phyloP scores from a whole-genome alignment of 1,140 invertebrate genomes.

The Goniozus legneri region DNA sequence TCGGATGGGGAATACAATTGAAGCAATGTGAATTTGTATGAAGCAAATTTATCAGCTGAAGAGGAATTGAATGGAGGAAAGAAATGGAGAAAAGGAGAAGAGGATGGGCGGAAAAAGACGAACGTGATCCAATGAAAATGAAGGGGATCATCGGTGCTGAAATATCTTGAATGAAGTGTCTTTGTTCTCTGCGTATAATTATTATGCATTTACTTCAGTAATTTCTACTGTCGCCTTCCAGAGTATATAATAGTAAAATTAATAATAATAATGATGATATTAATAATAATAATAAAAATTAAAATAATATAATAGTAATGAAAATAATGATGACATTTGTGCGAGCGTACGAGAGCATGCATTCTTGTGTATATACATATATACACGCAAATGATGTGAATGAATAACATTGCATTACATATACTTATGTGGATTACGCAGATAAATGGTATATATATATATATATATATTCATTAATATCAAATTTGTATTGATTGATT shows the following conservation, averaged over 20 bases:
- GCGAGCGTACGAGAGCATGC: background rate
- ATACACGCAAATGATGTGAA: no score
- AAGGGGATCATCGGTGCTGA: no score
- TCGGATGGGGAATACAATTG: no score
- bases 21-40: no score
- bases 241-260: slow-evolving; percentile 15
- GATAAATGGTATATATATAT: no score
- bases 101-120: slow-evolving; percentile 13
- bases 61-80: background rate
- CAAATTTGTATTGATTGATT: no score
- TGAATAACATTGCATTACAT: no score
- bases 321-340: no score
- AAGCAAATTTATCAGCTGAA: slow-evolving; percentile 1
- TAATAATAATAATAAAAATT: background rate
- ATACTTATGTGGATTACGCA: no score
- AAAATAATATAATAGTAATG: background rate
- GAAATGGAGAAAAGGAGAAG: background rate
- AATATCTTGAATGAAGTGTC: slow-evolving; percentile 13
- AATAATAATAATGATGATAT: slow-evolving; percentile 1
- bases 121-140: background rate
- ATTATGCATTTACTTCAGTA: slow-evolving; percentile 49
- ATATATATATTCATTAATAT: no score
- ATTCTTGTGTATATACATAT: background rate
- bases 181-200: slow-evolving; percentile 28
- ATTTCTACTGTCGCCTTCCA: slow-evolving; percentile 46